phyloP scores from a whole-genome alignment of 64 coral and sea anemone species.

The Acropora tenuis region DNA sequence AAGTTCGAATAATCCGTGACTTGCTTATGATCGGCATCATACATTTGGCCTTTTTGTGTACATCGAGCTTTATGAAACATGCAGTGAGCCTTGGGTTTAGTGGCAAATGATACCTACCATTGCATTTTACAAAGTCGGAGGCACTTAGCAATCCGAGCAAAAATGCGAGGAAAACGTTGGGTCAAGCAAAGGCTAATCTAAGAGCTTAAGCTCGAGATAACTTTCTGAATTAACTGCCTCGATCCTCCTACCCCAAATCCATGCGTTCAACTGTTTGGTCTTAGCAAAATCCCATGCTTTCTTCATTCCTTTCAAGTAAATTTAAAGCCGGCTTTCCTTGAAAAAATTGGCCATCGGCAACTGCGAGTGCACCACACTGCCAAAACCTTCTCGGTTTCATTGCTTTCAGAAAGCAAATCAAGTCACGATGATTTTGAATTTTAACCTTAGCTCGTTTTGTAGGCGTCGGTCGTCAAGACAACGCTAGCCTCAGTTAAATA shows the following conservation, averaged over 20 bases:
- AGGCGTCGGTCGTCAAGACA: neutral
- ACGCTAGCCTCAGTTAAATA: neutral
- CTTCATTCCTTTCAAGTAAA: conserved; percentile 18
- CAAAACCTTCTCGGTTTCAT: neutral
- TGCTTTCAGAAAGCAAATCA: neutral
- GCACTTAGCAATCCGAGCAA: too few relatives aligned
- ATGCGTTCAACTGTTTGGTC: conserved; percentile 3
- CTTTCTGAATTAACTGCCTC: neutral
- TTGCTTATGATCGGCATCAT: too few relatives aligned
- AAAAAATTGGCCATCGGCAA: neutral
- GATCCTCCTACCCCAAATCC: conserved; percentile 37
- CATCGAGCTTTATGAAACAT: too few relatives aligned
- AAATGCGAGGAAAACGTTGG: too few relatives aligned
- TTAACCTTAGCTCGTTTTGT: neutral
- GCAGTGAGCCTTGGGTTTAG: too few relatives aligned
- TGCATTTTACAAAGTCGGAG: too few relatives aligned
- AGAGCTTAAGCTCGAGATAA: too few relatives aligned
- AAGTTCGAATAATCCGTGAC: too few relatives aligned
- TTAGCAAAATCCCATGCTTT: conserved; percentile 7
- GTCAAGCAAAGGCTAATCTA: too few relatives aligned
- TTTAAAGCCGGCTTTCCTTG: too few relatives aligned
- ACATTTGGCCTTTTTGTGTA: too few relatives aligned
- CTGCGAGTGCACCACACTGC: neutral
- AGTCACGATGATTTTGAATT: neutral
- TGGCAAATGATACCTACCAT: too few relatives aligned